These are phyloP conservation scores for Epirrhoe tristata DNA, from an alignment of 2,888 invertebrate genomes.

Conservation along the genomic window DNA sequence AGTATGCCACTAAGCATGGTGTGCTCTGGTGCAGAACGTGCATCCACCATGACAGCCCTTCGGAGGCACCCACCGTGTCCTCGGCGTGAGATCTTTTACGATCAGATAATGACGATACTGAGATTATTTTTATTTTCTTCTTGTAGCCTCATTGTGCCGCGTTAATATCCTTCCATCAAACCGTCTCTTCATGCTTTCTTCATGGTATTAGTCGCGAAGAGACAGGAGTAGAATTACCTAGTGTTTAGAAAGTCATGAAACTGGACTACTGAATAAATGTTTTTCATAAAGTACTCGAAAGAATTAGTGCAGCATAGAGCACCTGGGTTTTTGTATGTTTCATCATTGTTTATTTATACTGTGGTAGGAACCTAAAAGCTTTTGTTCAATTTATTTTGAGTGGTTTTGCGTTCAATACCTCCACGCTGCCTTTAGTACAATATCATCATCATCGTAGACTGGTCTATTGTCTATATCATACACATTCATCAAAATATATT, in stretches of 20 bases:
- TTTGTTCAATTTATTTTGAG: too few species aligned
- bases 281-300: too few species aligned
- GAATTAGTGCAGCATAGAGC: too few species aligned
- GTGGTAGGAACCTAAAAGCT: too few species aligned
- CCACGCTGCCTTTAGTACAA: neutral
- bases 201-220: too few species aligned
- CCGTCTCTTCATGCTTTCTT: too few species aligned
- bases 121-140: conserved; percentile 7
- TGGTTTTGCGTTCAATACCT: too few species aligned
- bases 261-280: too few species aligned
- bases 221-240: too few species aligned
- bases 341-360: too few species aligned
- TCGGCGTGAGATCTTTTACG: conserved; percentile 48
- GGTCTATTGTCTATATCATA: neutral
- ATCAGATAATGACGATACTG: conserved; percentile 20
- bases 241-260: too few species aligned
- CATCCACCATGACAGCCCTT: conserved; percentile 60
- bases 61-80: conserved; percentile 60
- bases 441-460: neutral
- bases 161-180: neutral
- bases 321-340: too few species aligned
- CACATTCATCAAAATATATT: neutral
- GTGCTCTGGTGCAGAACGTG: conserved; percentile 58
- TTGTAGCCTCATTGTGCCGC: neutral
- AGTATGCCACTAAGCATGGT: conserved; percentile 45